A percentile compares a stretch with the other conserved stretches of the same genome.
Conservation (phyloP, 64 coral and sea anemone species). For the Pocillopora verrucosa region DNA sequence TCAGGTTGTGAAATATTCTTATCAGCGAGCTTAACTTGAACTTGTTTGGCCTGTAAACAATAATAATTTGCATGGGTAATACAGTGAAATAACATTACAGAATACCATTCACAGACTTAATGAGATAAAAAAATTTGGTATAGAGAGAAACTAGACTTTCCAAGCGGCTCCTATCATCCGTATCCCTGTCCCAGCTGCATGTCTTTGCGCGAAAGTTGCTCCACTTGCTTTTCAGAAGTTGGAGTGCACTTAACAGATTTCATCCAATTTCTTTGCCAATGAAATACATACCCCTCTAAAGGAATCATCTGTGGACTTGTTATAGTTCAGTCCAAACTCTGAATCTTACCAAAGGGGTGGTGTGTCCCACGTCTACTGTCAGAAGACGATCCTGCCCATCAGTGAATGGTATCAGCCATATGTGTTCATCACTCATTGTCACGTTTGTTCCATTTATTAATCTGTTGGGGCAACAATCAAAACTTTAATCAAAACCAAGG, state of each 20-base stretch:
- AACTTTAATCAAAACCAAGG: background rate
- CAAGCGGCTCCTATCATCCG: too few species aligned
- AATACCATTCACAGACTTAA: too few species aligned
- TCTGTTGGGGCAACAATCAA: slow-evolving; percentile 32
- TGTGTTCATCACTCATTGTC: slow-evolving; percentile 85
- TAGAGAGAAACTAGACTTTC: too few species aligned
- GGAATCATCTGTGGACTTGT: slow-evolving; percentile 84
- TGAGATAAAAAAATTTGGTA: too few species aligned
- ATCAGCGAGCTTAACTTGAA: slow-evolving; percentile 76
- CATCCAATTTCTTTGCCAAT: background rate
- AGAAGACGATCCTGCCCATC: slow-evolving; percentile 77
- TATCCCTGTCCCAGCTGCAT: too few species aligned
- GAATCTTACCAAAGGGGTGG: slow-evolving; percentile 57
- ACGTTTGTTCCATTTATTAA: slow-evolving; percentile 76
- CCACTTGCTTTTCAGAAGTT: background rate
- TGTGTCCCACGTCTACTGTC: slow-evolving; percentile 75
- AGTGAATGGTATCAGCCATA: slow-evolving; percentile 96
- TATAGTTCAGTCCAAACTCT: slow-evolving; percentile 95
- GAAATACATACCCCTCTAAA: slow-evolving; percentile 82
- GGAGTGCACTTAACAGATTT: background rate
- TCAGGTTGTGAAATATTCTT: slow-evolving; percentile 64
- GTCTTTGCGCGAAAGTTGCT: too few species aligned
- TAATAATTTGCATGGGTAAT: background rate
- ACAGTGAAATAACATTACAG: too few species aligned
- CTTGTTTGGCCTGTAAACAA: slow-evolving; percentile 63